Percentiles rank a stretch among this genome's conserved stretches.
Conservation (phyloP, 2,888 invertebrate species). For the Phaonia tiefii region DNA sequence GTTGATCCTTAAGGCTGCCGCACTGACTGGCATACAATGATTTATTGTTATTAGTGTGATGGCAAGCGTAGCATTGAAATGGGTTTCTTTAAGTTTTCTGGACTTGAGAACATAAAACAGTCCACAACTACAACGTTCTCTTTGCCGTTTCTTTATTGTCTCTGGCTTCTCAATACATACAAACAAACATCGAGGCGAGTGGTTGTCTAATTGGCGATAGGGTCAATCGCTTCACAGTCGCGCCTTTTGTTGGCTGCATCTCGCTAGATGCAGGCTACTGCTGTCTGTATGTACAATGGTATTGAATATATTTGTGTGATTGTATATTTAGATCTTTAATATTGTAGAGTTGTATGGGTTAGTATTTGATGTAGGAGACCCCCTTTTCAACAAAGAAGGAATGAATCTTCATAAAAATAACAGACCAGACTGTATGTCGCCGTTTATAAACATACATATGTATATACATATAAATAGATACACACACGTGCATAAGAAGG, state of each 20-base stretch:
- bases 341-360: conserved; percentile 9
- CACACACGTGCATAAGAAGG: not conserved
- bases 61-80: conserved; percentile 66
- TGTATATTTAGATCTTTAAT: conserved; percentile 21
- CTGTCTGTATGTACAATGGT: too few species aligned
- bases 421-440: conserved; percentile 77
- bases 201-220: conserved; percentile 56
- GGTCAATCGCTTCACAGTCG: conserved; percentile 41
- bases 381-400: conserved; percentile 48
- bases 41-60: conserved; percentile 65
- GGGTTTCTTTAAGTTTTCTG: conserved; percentile 37
- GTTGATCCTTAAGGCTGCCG: conserved; percentile 55
- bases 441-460: conserved; percentile 40
- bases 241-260: conserved; percentile 1
- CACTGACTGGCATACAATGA: conserved; percentile 59
- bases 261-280: too few species aligned
- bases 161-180: not conserved
- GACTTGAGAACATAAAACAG: not conserved
- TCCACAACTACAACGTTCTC: conserved; percentile 37
- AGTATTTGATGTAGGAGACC: conserved; percentile 19
- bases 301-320: too few species aligned
- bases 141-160: conserved; percentile 29
- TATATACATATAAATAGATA: not conserved
- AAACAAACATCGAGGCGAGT: not conserved
- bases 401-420: conserved; percentile 47